phyloP scores from a whole-genome alignment of 2,113 vertebrate genomes.

The Mustela lutreola region DNA sequence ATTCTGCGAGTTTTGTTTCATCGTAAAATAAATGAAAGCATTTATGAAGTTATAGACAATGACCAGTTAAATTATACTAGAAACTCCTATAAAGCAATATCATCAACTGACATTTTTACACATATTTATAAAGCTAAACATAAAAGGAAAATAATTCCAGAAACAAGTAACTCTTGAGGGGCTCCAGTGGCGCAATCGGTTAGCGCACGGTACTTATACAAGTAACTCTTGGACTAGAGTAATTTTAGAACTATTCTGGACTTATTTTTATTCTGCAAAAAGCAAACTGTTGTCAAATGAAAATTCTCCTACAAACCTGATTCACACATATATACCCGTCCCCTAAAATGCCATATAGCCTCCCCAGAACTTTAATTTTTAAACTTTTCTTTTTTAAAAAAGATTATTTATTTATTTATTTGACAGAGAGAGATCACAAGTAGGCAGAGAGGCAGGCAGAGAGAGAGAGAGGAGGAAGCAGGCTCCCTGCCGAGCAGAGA shows the following conservation, averaged over 20 bases:
- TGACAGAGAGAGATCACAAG: too few species aligned
- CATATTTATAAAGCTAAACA: conserved; percentile 26
- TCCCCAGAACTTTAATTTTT: background rate
- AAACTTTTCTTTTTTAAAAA: background rate
- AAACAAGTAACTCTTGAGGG: background rate
- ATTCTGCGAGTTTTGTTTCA: background rate
- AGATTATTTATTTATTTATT: too few species aligned
- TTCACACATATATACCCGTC: background rate
- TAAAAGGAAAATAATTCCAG: background rate
- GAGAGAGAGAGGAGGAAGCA: too few species aligned
- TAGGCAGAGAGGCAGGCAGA: too few species aligned
- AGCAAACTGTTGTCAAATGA: conserved; percentile 12
- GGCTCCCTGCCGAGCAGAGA: too few species aligned
- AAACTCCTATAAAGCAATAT: background rate
- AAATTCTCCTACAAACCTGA: background rate
- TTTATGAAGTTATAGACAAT: background rate
- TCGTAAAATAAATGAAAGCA: background rate
- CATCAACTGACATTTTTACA: background rate
- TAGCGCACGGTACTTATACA: background rate
- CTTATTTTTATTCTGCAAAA: conserved; percentile 32
- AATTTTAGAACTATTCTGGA: background rate
- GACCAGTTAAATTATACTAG: background rate
- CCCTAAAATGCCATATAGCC: background rate
- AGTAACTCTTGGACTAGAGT: background rate
- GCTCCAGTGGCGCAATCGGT: too few species aligned